phyloP scores from a whole-genome alignment of 2,797 vertebrate genomes.

The Anguilla marmorata region DNA sequence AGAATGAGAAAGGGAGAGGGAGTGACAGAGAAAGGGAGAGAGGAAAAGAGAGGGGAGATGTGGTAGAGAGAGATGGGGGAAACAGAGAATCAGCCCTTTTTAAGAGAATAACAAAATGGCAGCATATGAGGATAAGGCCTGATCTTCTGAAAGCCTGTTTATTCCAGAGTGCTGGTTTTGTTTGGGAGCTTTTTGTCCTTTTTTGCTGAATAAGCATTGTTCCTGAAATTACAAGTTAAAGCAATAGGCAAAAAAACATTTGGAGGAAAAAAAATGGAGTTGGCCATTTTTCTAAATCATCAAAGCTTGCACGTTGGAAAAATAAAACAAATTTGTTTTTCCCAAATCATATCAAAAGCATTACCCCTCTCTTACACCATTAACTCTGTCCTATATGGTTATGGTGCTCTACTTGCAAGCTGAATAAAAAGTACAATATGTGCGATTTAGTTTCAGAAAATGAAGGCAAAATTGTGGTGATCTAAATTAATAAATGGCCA shows the following conservation, averaged over 20 bases:
- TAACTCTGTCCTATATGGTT: neutral
- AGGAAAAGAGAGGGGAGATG: neutral
- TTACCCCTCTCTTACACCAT: neutral
- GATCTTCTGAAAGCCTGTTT: neutral
- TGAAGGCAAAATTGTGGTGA: neutral
- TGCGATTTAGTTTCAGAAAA: neutral
- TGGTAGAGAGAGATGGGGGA: neutral
- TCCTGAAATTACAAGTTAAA: neutral
- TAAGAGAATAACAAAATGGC: neutral
- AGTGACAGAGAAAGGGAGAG: neutral
- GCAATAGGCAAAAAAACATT: neutral
- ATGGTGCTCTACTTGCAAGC: neutral
- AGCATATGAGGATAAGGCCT: neutral
- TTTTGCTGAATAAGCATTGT: neutral
- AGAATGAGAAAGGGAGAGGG: neutral
- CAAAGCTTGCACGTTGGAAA: neutral
- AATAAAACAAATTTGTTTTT: neutral
- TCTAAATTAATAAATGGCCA: neutral
- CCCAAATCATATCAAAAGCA: neutral
- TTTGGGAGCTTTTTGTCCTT: neutral
- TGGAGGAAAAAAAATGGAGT: neutral
- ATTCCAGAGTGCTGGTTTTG: neutral
- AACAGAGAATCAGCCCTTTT: neutral
- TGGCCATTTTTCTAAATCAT: neutral
- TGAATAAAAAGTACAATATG: neutral